phyloP scores from a whole-genome alignment of 64 coral and sea anemone genomes.

The Hydrozoanthus tunicans region DNA sequence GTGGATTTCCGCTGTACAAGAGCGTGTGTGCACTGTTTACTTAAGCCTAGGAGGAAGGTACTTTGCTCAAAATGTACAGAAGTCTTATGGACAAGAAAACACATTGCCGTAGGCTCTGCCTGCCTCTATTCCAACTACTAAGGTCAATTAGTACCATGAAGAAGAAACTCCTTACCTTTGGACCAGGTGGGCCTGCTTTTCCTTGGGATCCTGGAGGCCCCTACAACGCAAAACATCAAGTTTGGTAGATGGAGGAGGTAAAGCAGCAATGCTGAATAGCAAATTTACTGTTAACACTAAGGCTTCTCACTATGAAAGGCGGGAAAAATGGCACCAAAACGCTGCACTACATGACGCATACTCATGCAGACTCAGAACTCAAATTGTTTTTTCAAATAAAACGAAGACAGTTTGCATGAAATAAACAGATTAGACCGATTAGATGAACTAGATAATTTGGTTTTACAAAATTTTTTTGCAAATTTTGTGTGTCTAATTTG shows the following conservation, averaged over 20 bases:
- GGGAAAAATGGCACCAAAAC: too few relatives aligned
- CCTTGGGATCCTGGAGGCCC: conserved; percentile 71
- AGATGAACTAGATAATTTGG: too few relatives aligned
- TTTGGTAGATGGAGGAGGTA: neutral
- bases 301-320: neutral
- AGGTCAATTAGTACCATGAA: neutral
- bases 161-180: conserved; percentile 5
- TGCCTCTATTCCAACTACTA: neutral
- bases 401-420: too few relatives aligned
- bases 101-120: neutral
- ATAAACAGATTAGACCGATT: too few relatives aligned
- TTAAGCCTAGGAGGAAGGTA: too few relatives aligned
- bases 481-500: neutral
- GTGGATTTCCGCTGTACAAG: too few relatives aligned
- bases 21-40: too few relatives aligned
- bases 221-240: conserved; percentile 4
- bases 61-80: too few relatives aligned
- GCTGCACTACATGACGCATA: too few relatives aligned
- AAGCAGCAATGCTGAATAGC: neutral
- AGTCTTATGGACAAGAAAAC: neutral
- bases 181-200: conserved; percentile 53
- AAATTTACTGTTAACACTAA: neutral
- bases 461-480: too few relatives aligned
- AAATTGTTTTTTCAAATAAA: too few relatives aligned
- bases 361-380: too few relatives aligned